Conservation (phyloP, 1,140 invertebrate species). For the Araneus ventricosus region DNA sequence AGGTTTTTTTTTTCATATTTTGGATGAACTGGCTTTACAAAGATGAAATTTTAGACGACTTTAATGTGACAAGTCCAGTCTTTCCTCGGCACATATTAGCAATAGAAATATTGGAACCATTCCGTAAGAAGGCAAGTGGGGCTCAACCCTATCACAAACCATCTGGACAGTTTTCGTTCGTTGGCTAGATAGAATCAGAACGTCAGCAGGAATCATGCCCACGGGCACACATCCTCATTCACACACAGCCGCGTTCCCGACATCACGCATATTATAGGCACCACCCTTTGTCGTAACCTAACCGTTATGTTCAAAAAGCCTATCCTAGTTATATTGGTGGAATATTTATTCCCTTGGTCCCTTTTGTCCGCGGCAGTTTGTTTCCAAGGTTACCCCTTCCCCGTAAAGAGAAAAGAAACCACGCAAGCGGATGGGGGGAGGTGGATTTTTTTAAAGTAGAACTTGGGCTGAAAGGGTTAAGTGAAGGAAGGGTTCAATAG, state of each 20-base stretch:
- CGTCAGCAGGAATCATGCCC: constrained; percentile 75
- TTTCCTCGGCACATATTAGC: no score
- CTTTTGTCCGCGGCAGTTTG: constrained; percentile 69
- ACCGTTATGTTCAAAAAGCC: constrained; percentile 75
- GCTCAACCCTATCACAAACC: constrained; percentile 55
- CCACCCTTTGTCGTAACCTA: constrained; percentile 69
- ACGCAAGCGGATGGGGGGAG: constrained; percentile 55
- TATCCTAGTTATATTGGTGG: constrained; percentile 71
- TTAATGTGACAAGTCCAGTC: no score
- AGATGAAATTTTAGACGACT: no score
- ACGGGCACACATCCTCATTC: constrained; percentile 60
- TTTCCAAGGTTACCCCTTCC: constrained; percentile 73
- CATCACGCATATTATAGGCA: constrained; percentile 70
- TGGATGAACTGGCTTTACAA: no score
- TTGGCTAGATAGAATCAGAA: constrained; percentile 74
- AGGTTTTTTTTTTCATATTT: no score
- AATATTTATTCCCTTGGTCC: constrained; percentile 73
- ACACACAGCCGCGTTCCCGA: constrained; percentile 61
- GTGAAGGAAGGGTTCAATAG: constrained; percentile 73
- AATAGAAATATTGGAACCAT: background rate
- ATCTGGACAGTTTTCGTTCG: constrained; percentile 74
- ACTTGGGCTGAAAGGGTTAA: constrained; percentile 74
- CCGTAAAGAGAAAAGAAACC: constrained; percentile 65
- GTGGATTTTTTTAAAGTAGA: constrained; percentile 57
- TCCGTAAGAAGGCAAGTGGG: background rate